Percentiles rank a stretch among this genome's conserved stretches.
These are phyloP conservation scores for Botrylloides violaceus DNA, from an alignment of 23 tunicate species.

Conservation along the genomic window DNA sequence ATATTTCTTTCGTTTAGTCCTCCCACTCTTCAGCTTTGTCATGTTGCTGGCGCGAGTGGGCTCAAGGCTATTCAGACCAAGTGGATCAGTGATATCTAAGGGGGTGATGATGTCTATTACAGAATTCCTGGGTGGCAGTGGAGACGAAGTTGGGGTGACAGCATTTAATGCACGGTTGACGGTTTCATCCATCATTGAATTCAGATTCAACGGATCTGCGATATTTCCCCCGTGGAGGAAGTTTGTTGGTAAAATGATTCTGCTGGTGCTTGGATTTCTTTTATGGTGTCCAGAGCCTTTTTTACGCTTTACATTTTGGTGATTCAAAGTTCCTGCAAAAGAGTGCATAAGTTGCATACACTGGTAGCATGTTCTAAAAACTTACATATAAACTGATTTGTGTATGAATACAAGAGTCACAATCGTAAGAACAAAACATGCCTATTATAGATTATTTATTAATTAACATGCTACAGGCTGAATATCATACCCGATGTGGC, in stretches of 20 bases:
- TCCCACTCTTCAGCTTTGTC: background rate
- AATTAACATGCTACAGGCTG: too few species aligned
- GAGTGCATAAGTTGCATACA: too few species aligned
- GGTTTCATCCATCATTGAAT: conserved; percentile 80
- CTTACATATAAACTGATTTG: too few species aligned
- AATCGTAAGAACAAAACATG: too few species aligned
- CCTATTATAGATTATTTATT: too few species aligned
- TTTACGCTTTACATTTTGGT: conserved; percentile 14
- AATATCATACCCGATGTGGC: background rate
- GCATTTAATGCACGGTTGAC: conserved; percentile 69
- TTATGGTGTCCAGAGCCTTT: conserved; percentile 24
- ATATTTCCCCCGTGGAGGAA: conserved; percentile 84
- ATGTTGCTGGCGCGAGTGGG: background rate
- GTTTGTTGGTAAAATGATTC: conserved; percentile 67
- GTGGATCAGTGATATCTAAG: conserved; percentile 77
- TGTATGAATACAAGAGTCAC: too few species aligned
- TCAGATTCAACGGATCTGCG: conserved; percentile 67
- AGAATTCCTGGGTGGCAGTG: conserved; percentile 79
- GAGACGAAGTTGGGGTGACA: conserved; percentile 81
- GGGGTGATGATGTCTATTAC: conserved; percentile 69
- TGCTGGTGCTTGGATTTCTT: conserved; percentile 19
- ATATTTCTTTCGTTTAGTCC: conserved; percentile 6
- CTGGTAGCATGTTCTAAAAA: too few species aligned
- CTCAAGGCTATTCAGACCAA: conserved; percentile 38
- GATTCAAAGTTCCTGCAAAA: conserved; percentile 10